Evolutionary conservation across 1,140 invertebrate genomes (phyloP).

Genomic region (Uloborus diversus): DNA sequence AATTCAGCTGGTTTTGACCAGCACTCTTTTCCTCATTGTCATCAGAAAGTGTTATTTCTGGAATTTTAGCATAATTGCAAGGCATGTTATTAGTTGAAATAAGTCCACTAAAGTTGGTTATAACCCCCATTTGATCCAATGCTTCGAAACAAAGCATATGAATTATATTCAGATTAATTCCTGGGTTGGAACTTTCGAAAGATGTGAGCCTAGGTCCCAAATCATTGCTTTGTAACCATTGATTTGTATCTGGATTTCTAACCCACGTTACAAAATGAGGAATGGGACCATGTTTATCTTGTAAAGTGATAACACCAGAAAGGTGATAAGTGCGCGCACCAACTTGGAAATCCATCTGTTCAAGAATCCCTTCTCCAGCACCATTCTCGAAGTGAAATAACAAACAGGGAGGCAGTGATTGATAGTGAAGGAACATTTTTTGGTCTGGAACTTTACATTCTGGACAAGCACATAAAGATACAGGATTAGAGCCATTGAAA

Average conservation of each 20-base stretch:
- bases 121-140: conserved; percentile 6
- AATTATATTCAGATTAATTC: not conserved
- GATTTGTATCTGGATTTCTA: not conserved
- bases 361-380: conserved; percentile 10
- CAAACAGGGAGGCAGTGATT: conserved; percentile 9
- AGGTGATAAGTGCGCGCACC: conserved; percentile 2
- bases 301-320: conserved; percentile 17
- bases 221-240: conserved; percentile 36
- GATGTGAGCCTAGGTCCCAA: not conserved
- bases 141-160: conserved; percentile 24
- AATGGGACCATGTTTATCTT: not conserved
- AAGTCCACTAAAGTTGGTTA: no score
- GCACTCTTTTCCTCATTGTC: no score
- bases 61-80: no score
- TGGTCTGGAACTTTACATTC: conserved; percentile 3
- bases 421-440: not conserved
- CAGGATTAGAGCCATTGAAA: not conserved
- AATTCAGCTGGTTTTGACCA: no score
- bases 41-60: no score
- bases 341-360: not conserved
- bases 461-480: not conserved
- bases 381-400: conserved; percentile 46
- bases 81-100: no score
- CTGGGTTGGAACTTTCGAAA: not conserved
- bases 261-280: conserved; percentile 38